Base-by-base conservation (phyloP, 2,888 invertebrate species). In the Agrochola litura region DNA sequence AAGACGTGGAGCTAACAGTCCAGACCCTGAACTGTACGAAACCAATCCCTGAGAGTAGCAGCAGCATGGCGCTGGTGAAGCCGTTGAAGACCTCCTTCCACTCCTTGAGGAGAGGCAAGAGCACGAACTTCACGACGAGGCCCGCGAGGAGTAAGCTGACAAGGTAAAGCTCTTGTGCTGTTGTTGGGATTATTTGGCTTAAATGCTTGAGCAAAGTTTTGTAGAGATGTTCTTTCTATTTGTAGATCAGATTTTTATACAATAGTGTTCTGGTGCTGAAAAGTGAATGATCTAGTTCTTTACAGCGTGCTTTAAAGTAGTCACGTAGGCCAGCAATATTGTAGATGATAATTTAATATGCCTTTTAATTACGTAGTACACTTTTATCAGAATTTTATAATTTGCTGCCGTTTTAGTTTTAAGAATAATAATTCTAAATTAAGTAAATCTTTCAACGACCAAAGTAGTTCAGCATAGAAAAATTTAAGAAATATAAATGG, bases 1-100 rank as follows among this genome's bases (percentile, higher is more conserved):
- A 98, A 93, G 99, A 98, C 92, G 98, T 99, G 83, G 98, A 99
- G 93, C 97, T 99, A 86, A 98, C 98, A 0, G 98, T 99, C n/a
- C 98, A 98, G 43, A 99, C 98, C 0, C 95, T 99, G 58, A 98
- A 98, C 93, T 98, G 98, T 94, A 92, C 97, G 68, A 97, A 97
- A 89, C 86, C 95, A 54, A 91, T 92, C 2, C 93, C 96, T 0
- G 97, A 97, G 54, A 93, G 93, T 58, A 94, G 90, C 52, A 90
- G 93, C 76, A 93, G 90, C 72, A 88, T 91, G 89, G 93, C 93
- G 0, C 86, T 94, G 0, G 92, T 92, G 6, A 96, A 95, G 61
- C 95, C 95, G 0, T 90, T 95, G 71, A 96, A 96, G 89, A 94
- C 94, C 0, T 90, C 95, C 9, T 96, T 96, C 91, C 94, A 95